Evolutionary conservation across 37 sponge, comb jelly and placozoan species (phyloP).

Genomic region (Agelas oroides): DNA sequence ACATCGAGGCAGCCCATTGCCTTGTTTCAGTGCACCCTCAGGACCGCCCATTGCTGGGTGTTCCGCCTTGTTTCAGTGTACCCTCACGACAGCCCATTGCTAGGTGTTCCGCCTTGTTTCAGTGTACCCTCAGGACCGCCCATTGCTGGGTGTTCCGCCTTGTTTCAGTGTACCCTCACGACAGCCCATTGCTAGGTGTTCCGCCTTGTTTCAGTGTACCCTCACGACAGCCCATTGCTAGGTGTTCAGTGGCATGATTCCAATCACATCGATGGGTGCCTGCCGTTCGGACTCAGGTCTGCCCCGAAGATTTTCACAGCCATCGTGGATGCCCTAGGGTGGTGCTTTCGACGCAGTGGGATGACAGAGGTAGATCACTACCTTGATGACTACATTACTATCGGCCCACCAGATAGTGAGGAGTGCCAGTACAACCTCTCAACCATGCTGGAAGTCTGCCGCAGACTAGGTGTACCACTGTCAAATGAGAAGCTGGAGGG

Average conservation of each 20-base stretch:
- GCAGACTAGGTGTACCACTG: slow-evolving; percentile 6
- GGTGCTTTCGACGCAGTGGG: not conserved
- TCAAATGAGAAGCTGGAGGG: slow-evolving; percentile 25
- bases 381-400: slow-evolving; percentile 20
- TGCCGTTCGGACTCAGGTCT: slow-evolving; percentile 38
- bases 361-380: not conserved
- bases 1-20: slow-evolving; percentile 15
- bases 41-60: not conserved
- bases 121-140: slow-evolving; percentile 18
- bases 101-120: too few relatives aligned
- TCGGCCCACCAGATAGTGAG: slow-evolving; percentile 4
- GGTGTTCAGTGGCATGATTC: not conserved
- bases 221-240: not conserved
- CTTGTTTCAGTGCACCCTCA: slow-evolving; percentile 18
- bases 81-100: slow-evolving; percentile 7
- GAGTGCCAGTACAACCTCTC: not conserved
- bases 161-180: not conserved
- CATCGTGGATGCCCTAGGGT: slow-evolving; percentile 24
- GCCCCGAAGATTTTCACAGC: slow-evolving; percentile 44
- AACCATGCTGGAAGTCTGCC: not conserved
- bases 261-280: not conserved
- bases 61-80: too few relatives aligned
- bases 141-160: too few relatives aligned
- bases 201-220: slow-evolving; percentile 18
- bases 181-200: slow-evolving; percentile 14